These are phyloP conservation scores for Xanthia icteritia DNA, from an alignment of 2,888 invertebrate genomes.

Conservation along the genomic window DNA sequence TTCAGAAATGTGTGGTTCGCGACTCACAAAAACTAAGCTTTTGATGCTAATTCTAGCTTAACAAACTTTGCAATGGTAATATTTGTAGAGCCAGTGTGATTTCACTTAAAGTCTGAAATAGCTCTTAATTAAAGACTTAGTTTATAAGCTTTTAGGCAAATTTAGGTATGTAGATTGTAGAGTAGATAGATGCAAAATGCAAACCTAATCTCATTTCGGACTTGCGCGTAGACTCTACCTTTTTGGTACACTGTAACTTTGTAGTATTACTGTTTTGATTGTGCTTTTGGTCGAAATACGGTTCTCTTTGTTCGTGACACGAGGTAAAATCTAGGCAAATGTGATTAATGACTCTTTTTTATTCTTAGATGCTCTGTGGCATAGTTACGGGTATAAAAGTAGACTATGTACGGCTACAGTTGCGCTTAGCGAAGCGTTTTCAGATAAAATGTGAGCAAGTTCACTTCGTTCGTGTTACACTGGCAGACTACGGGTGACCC, in stretches of 20 bases:
- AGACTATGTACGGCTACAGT: constrained; percentile 1
- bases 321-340: constrained; percentile 44
- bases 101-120: constrained; percentile 49
- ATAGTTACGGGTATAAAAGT: constrained; percentile 27
- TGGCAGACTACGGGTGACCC: constrained; percentile 37
- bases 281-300: constrained; percentile 37
- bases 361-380: constrained; percentile 31
- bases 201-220: constrained; percentile 42
- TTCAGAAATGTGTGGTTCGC: not conserved
- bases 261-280: constrained; percentile 34
- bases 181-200: constrained; percentile 44
- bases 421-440: constrained; percentile 45
- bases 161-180: constrained; percentile 47
- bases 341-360: constrained; percentile 45
- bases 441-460: constrained; percentile 42
- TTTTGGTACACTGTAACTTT: constrained; percentile 35
- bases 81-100: constrained; percentile 32
- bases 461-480: constrained; percentile 33
- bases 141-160: constrained; percentile 54
- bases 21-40: constrained; percentile 16
- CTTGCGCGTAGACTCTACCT: constrained; percentile 4
- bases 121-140: constrained; percentile 57
- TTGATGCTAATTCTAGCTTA: constrained; percentile 16
- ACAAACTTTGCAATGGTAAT: constrained; percentile 33
- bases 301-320: constrained; percentile 8